Evolutionary conservation across 2,888 invertebrate species (phyloP).

Genomic region (Ferrisia virgata): DNA sequence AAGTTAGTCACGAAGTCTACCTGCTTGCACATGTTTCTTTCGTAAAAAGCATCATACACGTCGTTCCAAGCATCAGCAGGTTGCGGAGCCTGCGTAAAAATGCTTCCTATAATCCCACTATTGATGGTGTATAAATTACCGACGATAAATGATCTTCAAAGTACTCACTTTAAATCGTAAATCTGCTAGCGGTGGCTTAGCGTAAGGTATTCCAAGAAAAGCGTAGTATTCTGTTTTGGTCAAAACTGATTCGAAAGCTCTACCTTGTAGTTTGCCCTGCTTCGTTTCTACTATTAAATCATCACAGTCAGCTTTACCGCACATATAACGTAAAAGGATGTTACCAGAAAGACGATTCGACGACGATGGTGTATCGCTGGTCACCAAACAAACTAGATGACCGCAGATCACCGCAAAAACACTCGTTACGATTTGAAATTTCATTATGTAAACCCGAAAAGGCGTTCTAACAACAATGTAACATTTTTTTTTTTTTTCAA

Average conservation of each 20-base stretch:
- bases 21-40: slow-evolving; percentile 42
- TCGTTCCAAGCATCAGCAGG: slow-evolving; percentile 43
- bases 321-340: background rate
- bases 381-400: background rate
- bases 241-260: background rate
- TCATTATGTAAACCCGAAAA: background rate
- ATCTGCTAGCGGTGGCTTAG: background rate
- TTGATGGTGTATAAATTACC: too few relatives aligned
- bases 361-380: background rate
- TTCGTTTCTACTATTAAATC: slow-evolving; percentile 2
- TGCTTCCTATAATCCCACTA: background rate
- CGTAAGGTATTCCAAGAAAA: background rate
- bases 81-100: background rate
- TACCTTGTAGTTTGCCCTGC: background rate
- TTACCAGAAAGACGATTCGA: background rate
- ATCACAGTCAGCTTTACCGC: background rate
- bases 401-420: background rate
- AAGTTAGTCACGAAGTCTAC: slow-evolving; percentile 20
- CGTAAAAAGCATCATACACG: slow-evolving; percentile 46
- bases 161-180: background rate
- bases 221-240: background rate
- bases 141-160: too few relatives aligned
- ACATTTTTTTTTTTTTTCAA: background rate
- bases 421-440: background rate
- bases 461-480: background rate